These are phyloP conservation scores for Hecatera dysodea DNA, from an alignment of 2,888 invertebrate genomes.

Conservation along the genomic window DNA sequence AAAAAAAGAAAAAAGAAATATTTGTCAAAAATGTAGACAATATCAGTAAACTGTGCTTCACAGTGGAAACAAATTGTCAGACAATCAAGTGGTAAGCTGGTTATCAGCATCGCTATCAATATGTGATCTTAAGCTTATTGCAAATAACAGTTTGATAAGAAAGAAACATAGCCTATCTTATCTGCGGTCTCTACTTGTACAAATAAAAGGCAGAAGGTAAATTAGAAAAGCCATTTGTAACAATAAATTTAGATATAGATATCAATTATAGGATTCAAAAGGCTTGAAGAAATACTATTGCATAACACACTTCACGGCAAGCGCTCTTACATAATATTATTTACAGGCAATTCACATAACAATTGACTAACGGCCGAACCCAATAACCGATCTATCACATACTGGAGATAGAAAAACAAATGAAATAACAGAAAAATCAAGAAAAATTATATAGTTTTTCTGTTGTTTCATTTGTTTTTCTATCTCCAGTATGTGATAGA, in stretches of 20 bases:
- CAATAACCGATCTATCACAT: too few relatives aligned
- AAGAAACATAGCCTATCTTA: conserved; percentile 84
- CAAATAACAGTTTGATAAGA: conserved; percentile 88
- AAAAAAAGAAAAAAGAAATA: conserved; percentile 68
- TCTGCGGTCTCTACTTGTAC: conserved; percentile 78
- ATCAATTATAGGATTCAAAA: conserved; percentile 29
- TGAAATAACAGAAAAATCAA: too few relatives aligned
- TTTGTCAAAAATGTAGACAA: conserved; percentile 76
- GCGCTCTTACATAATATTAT: conserved; percentile 17
- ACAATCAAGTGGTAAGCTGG: conserved; percentile 77
- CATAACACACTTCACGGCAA: conserved; percentile 11
- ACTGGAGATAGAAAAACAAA: too few relatives aligned
- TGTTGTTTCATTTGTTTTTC: too few relatives aligned
- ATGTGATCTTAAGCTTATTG: conserved; percentile 86
- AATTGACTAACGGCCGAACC: too few relatives aligned
- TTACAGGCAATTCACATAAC: conserved; percentile 1
- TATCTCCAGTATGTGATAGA: too few relatives aligned
- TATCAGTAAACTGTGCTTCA: conserved; percentile 79
- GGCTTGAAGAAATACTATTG: conserved; percentile 14
- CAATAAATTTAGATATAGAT: conserved; percentile 47
- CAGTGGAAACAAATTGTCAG: conserved; percentile 77
- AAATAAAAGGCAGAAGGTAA: conserved; percentile 70
- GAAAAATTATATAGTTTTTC: too few relatives aligned
- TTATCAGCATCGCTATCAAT: conserved; percentile 87
- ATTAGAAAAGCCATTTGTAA: conserved; percentile 54